Conservation (phyloP, 2,797 vertebrate species). For the Neosilurus hyrtlii region DNA sequence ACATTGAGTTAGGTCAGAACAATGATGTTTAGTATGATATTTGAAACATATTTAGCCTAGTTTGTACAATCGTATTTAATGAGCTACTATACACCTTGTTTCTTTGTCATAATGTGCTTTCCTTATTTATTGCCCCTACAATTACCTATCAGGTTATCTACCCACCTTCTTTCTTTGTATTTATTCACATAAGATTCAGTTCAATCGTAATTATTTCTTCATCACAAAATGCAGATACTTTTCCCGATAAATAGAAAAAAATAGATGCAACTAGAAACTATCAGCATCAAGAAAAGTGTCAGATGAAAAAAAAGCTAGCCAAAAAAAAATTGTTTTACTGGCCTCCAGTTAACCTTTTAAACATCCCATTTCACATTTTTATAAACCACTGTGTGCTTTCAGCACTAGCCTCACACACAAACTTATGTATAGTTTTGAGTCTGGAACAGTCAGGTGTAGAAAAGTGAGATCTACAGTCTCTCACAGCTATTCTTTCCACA, state of each 20-base stretch:
- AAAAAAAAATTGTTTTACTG: neutral
- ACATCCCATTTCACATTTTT: conserved; percentile 59
- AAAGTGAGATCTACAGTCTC: conserved; percentile 61
- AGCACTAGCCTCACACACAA: conserved; percentile 33
- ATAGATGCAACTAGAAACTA: neutral
- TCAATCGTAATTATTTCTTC: neutral
- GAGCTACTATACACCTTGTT: neutral
- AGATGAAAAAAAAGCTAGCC: neutral
- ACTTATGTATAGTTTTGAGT: conserved; percentile 46
- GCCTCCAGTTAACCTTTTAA: conserved; percentile 49
- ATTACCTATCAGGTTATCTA: neutral
- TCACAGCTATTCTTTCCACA: conserved; percentile 50
- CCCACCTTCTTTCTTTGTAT: neutral
- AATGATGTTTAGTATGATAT: neutral
- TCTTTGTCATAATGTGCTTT: neutral
- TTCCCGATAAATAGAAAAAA: too few relatives aligned
- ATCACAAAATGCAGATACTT: neutral
- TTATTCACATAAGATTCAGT: neutral
- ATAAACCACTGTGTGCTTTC: conserved; percentile 58
- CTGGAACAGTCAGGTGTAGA: conserved; percentile 57
- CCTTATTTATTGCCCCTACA: neutral
- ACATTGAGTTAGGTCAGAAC: neutral
- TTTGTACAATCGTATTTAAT: neutral
- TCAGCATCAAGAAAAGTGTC: neutral
- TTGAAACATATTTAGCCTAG: neutral